Evolutionary conservation across 1,140 invertebrate genomes (phyloP).

Genomic region (Bicyclus anynana): DNA sequence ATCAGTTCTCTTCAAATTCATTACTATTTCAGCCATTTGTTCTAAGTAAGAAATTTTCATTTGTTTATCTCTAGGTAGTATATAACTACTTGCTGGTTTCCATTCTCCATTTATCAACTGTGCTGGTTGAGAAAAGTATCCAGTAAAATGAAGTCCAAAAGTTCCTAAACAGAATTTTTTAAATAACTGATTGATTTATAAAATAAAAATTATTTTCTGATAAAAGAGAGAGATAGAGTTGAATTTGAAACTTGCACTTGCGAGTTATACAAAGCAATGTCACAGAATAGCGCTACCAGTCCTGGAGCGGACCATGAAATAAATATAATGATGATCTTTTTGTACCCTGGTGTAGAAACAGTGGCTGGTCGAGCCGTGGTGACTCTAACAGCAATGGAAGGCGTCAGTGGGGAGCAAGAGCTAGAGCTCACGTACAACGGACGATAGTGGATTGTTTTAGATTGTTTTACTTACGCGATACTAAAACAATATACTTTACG

Average conservation of each 20-base stretch:
- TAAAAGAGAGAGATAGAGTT: no score
- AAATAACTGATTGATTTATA: background rate
- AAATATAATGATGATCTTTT: no score
- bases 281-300: no score
- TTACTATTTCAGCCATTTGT: slow-evolving; percentile 45
- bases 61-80: slow-evolving; percentile 51
- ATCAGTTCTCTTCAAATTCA: slow-evolving; percentile 40
- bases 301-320: no score
- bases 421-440: slow-evolving; percentile 80
- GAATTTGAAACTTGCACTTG: no score
- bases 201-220: no score
- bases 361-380: slow-evolving; percentile 68
- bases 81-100: slow-evolving; percentile 57
- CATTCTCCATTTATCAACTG: slow-evolving; percentile 56
- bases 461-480: no score
- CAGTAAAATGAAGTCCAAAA: slow-evolving; percentile 67
- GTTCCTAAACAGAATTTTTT: slow-evolving; percentile 44
- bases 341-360: slow-evolving; percentile 60
- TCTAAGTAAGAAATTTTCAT: slow-evolving; percentile 52
- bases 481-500: no score
- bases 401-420: slow-evolving; percentile 83
- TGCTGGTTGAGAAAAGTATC: slow-evolving; percentile 74
- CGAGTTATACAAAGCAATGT: no score
- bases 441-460: no score
- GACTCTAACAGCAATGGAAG: slow-evolving; percentile 80